Percentiles rank a stretch among this genome's conserved stretches.
Conservation (phyloP, 2,797 vertebrate species). For the Poeciliopsis paucimaculata region DNA sequence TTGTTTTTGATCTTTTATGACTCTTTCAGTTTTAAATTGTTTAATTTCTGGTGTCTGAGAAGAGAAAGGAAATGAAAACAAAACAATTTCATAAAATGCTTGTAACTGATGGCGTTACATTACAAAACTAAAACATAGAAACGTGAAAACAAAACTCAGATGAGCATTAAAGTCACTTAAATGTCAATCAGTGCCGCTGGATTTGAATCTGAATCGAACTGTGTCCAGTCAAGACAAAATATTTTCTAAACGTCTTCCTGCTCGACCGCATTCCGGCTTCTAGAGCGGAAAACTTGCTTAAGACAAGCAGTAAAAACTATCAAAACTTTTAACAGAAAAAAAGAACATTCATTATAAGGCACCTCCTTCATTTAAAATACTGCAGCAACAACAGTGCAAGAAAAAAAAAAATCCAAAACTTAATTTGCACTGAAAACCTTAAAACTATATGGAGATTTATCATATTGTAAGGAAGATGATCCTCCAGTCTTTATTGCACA, state of each 20-base stretch:
- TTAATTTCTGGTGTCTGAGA: background rate
- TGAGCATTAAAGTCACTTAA: background rate
- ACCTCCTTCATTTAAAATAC: constrained; percentile 30
- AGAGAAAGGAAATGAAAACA: background rate
- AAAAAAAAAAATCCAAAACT: constrained; percentile 27
- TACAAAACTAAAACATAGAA: background rate
- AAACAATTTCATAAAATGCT: constrained; percentile 9
- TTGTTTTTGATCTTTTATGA: background rate
- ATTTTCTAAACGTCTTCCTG: background rate
- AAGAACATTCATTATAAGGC: constrained; percentile 52
- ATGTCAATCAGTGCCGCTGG: no score
- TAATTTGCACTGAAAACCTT: background rate
- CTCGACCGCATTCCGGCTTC: background rate
- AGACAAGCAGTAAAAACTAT: constrained; percentile 15
- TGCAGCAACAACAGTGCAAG: constrained; percentile 49
- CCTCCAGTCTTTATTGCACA: constrained; percentile 55
- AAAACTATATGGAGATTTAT: constrained; percentile 10
- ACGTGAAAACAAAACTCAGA: background rate
- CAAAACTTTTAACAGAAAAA: constrained; percentile 8
- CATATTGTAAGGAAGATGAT: constrained; percentile 25
- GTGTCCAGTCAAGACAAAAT: background rate
- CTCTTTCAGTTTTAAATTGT: background rate
- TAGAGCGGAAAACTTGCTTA: constrained; percentile 4
- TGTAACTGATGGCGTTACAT: background rate
- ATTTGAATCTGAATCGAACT: background rate